Evolutionary conservation across 1,140 invertebrate species (phyloP).

Genomic region (Ridgeia piscesae): DNA sequence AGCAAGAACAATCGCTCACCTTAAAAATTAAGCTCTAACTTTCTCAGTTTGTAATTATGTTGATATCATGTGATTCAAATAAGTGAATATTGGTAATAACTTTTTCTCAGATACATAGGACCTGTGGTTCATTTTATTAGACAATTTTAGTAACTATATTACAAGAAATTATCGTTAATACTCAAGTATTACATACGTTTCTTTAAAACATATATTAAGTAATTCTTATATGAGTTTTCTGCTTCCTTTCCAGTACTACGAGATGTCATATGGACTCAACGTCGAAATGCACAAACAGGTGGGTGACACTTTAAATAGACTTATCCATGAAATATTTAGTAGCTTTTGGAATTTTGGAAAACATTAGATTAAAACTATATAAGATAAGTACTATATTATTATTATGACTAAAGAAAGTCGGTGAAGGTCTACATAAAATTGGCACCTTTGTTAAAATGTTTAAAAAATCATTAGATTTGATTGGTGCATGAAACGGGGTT

Average conservation of each 20-base stretch:
- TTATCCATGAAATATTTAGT: too few species aligned
- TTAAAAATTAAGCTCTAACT: too few species aligned
- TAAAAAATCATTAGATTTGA: background rate
- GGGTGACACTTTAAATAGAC: conserved; percentile 59
- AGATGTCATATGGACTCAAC: conserved; percentile 99
- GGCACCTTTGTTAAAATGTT: background rate
- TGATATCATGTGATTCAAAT: background rate
- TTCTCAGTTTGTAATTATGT: background rate
- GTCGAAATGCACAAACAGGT: conserved; percentile 99
- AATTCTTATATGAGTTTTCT: background rate
- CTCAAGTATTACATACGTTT: background rate
- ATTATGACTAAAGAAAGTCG: background rate
- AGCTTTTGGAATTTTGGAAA: too few species aligned
- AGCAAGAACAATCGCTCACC: too few species aligned
- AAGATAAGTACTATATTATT: too few species aligned
- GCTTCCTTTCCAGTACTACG: conserved; percentile 89
- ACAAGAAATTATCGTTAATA: too few species aligned
- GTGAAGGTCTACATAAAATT: background rate
- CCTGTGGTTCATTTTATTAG: too few species aligned
- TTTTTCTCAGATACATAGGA: too few species aligned
- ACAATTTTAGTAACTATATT: too few species aligned
- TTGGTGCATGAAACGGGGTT: background rate
- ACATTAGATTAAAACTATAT: background rate
- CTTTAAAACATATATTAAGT: background rate
- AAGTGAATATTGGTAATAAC: background rate